These are phyloP conservation scores for Ceratotherium simum DNA, from an alignment of 2,113 vertebrate species.

Conservation along the genomic window DNA sequence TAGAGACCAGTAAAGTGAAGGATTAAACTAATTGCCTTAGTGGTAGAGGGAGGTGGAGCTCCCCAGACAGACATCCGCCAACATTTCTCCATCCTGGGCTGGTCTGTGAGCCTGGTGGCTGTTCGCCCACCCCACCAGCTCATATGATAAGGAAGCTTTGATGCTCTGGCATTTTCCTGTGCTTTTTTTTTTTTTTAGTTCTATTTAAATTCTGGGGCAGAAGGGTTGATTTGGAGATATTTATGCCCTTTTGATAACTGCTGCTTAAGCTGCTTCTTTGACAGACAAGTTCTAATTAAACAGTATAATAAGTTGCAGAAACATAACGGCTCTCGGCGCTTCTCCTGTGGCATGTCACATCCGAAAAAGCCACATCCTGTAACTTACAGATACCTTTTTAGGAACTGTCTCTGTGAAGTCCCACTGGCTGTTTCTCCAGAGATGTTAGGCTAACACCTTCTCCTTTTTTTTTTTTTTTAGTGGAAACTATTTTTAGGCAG, in stretches of 20 bases:
- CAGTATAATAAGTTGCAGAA: constrained; percentile 62
- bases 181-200: not conserved
- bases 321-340: not conserved
- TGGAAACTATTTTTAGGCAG: constrained; percentile 65
- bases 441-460: constrained; percentile 30
- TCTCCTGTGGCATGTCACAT: constrained; percentile 69
- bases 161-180: not conserved
- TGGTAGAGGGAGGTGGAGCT: not conserved
- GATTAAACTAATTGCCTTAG: not conserved
- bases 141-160: not conserved
- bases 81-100: not conserved
- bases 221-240: constrained; percentile 55
- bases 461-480: not conserved
- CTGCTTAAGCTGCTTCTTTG: constrained; percentile 73
- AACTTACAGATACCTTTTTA: constrained; percentile 75
- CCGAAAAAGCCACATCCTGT: constrained; percentile 64
- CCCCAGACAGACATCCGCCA: not conserved
- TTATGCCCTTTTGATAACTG: constrained; percentile 75
- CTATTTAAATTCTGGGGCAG: constrained; percentile 72
- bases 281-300: constrained; percentile 82
- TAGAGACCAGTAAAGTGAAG: not conserved
- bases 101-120: not conserved
- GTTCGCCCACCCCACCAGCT: not conserved
- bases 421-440: constrained; percentile 67
- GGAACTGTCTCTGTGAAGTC: constrained; percentile 49